Evolutionary conservation across 2,888 invertebrate genomes (phyloP).

Genomic region (Phengaris alcon): DNA sequence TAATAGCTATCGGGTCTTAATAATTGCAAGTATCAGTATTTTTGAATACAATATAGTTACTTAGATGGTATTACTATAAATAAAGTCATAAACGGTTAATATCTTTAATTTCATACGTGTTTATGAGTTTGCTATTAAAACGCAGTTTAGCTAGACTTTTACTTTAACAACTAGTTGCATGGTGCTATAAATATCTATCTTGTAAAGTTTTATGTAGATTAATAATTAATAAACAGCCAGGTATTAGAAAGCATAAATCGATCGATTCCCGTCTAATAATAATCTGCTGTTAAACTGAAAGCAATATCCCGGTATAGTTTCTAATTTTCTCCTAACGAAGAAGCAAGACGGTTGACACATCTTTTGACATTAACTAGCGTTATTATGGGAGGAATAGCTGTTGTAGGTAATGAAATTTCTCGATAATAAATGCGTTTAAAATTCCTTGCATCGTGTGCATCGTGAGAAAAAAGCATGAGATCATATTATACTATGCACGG

Average conservation of each 20-base stretch:
- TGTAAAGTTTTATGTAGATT: constrained; percentile 22
- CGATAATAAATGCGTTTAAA: constrained; percentile 30
- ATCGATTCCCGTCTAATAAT: constrained; percentile 53
- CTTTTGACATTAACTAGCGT: constrained; percentile 42
- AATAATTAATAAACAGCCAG: constrained; percentile 48
- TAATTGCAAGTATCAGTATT: too few species aligned
- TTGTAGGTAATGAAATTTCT: constrained; percentile 26
- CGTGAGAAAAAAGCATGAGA: constrained; percentile 15
- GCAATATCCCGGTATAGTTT: constrained; percentile 58
- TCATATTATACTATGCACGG: neutral
- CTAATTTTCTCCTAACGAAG: constrained; percentile 54
- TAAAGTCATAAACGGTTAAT: neutral
- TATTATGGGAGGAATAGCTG: constrained; percentile 30
- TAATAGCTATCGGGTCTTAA: too few species aligned
- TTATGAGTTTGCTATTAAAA: neutral
- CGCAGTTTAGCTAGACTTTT: neutral
- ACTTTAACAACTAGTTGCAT: neutral
- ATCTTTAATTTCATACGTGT: neutral
- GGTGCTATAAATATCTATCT: constrained; percentile 24
- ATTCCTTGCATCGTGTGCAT: constrained; percentile 23
- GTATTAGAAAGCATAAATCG: constrained; percentile 58
- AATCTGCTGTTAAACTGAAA: constrained; percentile 60
- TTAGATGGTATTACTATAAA: too few species aligned
- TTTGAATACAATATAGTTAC: too few species aligned
- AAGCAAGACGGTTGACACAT: constrained; percentile 43